Evolutionary conservation across 1,140 invertebrate species (phyloP), one percentile per base, ranked within the genome.

Genomic region (Heliconius congener): DNA sequence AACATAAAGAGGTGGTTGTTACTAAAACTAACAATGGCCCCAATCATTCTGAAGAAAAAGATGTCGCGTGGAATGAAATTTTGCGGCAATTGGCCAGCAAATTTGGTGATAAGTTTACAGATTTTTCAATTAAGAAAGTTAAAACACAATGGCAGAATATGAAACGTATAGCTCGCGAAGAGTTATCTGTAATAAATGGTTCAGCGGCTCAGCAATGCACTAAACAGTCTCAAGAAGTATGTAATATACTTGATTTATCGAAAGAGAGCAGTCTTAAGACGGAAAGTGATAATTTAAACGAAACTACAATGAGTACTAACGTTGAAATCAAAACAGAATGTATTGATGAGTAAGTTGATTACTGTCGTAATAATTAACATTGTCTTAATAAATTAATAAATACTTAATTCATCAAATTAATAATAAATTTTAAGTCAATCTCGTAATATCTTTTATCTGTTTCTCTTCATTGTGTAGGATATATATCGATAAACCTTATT

Each of bases 91-190:
- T 95, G 71, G 83, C 87, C 8, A 66, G 77, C 19, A 91, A 85
- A 79, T 94, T 93, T 76, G 94, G 93, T 8, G 86, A 71, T 39
- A 94, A 95, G 77, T 94, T 94, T 83, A 82, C 81, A 30, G 89
- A 82, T 8, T 93, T 90, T 79, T 90, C 91, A 16, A 89, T 89
- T 30, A 95, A 94, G 79, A 94, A 94, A 84, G 88, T 95, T 8
- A 94, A 94, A 82, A 93, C 91, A 23, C 92, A 94, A 73, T 95
- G 94, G 94, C 92, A 95, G 71, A 95, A 94, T 76, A 95, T 95
- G 94, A 95, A 94, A 81, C 85, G 92, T 19, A 93, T 93, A 52
- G 92, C 94, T 27, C 90, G 93, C 8, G 91, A 93, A 80, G 94
- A 94, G 80, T 89, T 94, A 66, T 81, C 88, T 13, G 50, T 83